Evolutionary conservation across 2,797 vertebrate species (phyloP).

Genomic region (Dendrocincla fuliginosa): DNA sequence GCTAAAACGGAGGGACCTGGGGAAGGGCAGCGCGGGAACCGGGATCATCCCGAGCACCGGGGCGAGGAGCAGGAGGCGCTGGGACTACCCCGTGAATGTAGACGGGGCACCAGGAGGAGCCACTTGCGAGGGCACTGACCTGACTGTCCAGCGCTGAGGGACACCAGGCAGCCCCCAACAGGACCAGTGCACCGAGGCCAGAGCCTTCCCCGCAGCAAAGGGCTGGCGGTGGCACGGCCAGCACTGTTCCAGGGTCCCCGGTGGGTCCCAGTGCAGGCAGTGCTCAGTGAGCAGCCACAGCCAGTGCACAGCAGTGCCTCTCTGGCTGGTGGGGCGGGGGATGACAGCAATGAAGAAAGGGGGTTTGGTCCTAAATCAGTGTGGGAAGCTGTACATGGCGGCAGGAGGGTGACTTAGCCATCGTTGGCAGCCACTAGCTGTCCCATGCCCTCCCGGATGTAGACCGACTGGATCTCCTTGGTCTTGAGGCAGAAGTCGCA

Average conservation of each 20-base stretch:
- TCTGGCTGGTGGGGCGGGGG: accelerated
- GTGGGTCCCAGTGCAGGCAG: not conserved
- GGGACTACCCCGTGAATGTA: not conserved
- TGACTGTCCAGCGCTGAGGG: not conserved
- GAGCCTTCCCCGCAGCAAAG: not conserved
- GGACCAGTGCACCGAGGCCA: accelerated
- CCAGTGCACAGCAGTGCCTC: not conserved
- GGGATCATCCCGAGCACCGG: not conserved
- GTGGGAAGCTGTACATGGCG: accelerated
- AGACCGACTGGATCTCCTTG: constrained; percentile 98
- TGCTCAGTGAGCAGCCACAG: not conserved
- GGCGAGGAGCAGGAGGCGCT: not conserved
- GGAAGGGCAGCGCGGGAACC: accelerated
- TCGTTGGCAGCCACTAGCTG: constrained; percentile 95
- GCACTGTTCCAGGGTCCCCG: accelerated
- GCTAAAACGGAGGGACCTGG: not conserved
- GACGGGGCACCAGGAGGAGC: not conserved
- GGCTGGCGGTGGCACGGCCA: accelerated
- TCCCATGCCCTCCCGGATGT: constrained; percentile 92
- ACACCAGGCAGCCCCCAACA: not conserved
- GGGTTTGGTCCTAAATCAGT: constrained; percentile 3
- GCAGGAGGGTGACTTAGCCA: constrained; percentile 76
- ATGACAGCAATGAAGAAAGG: not conserved
- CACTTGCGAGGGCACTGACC: not conserved
- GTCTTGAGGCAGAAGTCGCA: constrained; percentile 98